A percentile compares a stretch with the other conserved stretches of the same genome.
phyloP scores from a whole-genome alignment of 2,113 vertebrate species.

The Lophura nycthemera region DNA sequence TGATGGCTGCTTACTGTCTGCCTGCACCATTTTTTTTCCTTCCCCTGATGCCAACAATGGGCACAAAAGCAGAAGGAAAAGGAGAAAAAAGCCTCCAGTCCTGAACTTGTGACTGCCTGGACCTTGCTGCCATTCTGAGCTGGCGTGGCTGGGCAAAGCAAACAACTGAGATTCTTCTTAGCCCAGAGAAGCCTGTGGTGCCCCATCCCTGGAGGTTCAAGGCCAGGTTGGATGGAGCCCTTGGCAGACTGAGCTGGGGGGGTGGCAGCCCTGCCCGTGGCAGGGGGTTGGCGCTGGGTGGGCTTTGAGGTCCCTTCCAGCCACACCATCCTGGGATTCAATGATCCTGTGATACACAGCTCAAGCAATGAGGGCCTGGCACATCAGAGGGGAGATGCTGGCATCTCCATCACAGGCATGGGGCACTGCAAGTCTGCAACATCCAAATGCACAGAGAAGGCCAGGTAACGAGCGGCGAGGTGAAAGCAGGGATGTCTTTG shows the following conservation, averaged over 20 bases:
- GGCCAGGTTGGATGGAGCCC: too few relatives aligned
- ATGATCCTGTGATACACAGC: too few relatives aligned
- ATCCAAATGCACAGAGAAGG: neutral
- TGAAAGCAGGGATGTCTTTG: rapidly evolving
- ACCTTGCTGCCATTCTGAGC: neutral
- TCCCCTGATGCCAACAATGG: neutral
- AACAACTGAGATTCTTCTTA: neutral
- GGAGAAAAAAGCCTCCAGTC: neutral
- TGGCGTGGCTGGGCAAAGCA: neutral
- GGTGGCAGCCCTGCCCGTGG: too few relatives aligned
- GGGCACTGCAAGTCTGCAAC: neutral
- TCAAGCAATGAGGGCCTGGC: neutral
- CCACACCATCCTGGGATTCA: too few relatives aligned
- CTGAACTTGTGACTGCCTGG: neutral
- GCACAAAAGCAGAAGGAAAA: neutral
- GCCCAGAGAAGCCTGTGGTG: too few relatives aligned
- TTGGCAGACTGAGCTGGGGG: too few relatives aligned
- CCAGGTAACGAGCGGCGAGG: rapidly evolving
- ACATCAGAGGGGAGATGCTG: neutral
- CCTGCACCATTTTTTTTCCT: neutral
- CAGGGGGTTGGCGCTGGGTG: too few relatives aligned
- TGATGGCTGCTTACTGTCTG: neutral
- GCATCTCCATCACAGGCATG: neutral
- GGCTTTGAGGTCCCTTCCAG: too few relatives aligned
- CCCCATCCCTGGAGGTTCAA: too few relatives aligned